These are phyloP conservation scores for Argyrosomus japonicus DNA, from an alignment of 2,113 vertebrate genomes.

Conservation along the genomic window DNA sequence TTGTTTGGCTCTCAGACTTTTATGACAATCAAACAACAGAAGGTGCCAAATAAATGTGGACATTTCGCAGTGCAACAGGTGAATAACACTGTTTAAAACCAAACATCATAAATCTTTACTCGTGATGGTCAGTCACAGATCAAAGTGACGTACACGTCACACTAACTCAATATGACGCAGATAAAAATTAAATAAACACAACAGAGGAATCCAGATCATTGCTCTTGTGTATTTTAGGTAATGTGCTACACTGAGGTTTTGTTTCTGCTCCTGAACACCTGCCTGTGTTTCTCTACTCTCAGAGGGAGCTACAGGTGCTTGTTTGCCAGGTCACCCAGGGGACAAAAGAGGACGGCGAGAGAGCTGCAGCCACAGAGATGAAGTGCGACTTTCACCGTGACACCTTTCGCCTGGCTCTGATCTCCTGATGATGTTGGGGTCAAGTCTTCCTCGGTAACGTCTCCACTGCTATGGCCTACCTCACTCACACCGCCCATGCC, in stretches of 20 bases:
- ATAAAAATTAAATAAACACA: too few relatives aligned
- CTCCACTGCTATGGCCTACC: constrained; percentile 63
- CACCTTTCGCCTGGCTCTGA: background rate
- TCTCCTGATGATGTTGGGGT: background rate
- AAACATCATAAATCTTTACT: background rate
- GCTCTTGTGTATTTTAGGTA: background rate
- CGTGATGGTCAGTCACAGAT: too few relatives aligned
- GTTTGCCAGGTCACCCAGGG: constrained; percentile 20
- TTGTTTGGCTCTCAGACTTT: background rate
- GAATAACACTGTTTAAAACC: background rate
- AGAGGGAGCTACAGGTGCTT: constrained; percentile 6
- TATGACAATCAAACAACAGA: background rate
- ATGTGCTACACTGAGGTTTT: background rate
- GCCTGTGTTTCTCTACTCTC: background rate
- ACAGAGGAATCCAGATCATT: too few relatives aligned
- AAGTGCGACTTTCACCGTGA: background rate
- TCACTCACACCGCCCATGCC: constrained; percentile 66
- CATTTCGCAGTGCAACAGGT: too few relatives aligned
- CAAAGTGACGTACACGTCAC: too few relatives aligned
- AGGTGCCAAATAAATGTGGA: background rate
- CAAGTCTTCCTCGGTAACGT: background rate
- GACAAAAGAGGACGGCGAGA: background rate
- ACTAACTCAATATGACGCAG: too few relatives aligned
- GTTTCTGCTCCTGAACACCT: background rate
- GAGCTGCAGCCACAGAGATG: background rate